Base-by-base conservation (phyloP, 2,797 vertebrate species). In the Sternarchorhynchus goeldii region DNA sequence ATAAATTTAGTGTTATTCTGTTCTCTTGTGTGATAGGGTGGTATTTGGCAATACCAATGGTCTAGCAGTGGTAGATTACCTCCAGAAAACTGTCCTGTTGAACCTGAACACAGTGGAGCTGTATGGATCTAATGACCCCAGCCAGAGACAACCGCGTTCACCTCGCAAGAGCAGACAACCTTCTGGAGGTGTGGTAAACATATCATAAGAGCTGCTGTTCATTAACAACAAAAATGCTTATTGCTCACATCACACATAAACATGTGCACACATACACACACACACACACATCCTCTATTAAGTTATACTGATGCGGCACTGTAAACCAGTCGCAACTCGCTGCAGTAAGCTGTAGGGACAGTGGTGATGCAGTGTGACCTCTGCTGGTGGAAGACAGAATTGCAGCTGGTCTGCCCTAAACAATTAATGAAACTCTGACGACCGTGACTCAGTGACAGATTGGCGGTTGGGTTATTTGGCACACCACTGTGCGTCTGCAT, bases 41-140 rank as follows among this genome's bases (percentile, higher is more conserved):
- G 96, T 97, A 89, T 99, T 99, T 93, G 98, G 98, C 86, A 99
- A 99, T 88, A 97, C 95, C 80, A 98, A 95, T 59, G 97, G 98
- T 84, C 94, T 99, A 87, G 96, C 95, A 0, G 95, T 99, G 86
- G 95, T 98, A 84, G 98, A 99, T 93, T 99, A 97, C 86, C 88
- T 99, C 80, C 98, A 99, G 94, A 99, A 97, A 92, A 94, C 96
- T 0, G 94, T 97, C 6, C 92, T 99, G 5, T 93, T 99, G 79
- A 99, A 98, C 90, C 89, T 99, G 85, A 94, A 95, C 81, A 97
- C 95, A 21, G 88, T 98, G 76, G 98, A 99, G 83, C 90, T 99
- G 55, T 99, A 99, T 31, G 96, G 96, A 84, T 96, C 96, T 80
- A 97, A 94, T 34, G 98, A 99, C 89, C 98, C 98, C 31, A 98